Evolutionary conservation across 2,888 invertebrate genomes (phyloP).

Genomic region (Drosophila ustulata): DNA sequence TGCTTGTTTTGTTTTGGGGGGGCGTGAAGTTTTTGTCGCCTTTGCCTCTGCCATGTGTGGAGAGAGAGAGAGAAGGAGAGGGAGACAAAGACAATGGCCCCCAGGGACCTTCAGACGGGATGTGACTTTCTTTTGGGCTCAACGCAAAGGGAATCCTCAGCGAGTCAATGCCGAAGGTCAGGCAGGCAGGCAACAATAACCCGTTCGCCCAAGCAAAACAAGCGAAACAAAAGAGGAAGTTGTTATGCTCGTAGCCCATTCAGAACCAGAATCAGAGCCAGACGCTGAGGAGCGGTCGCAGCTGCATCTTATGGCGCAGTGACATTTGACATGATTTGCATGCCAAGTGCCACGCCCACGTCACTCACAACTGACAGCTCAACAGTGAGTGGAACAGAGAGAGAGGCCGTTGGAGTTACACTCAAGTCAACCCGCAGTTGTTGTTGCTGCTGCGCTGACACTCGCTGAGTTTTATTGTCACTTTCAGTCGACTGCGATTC

Average conservation of each 20-base stretch:
- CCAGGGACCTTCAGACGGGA: constrained; percentile 13
- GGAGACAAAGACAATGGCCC: constrained; percentile 29
- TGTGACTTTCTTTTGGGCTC: constrained; percentile 27
- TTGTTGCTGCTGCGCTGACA: constrained; percentile 41
- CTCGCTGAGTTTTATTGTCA: constrained; percentile 77
- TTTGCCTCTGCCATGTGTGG: constrained; percentile 8
- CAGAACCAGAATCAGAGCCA: constrained; percentile 27
- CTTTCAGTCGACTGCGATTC: constrained; percentile 58
- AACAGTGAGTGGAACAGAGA: neutral
- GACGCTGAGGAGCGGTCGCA: constrained; percentile 44
- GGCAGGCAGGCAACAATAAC: constrained; percentile 1
- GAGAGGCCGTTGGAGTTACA: constrained; percentile 6
- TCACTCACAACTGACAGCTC: constrained; percentile 56
- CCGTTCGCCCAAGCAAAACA: too few species aligned
- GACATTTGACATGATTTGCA: constrained; percentile 81
- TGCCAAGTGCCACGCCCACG: constrained; percentile 78
- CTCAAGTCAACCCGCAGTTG: constrained; percentile 23
- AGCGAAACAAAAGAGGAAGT: constrained; percentile 51
- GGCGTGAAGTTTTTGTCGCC: constrained; percentile 52
- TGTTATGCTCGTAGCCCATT: constrained; percentile 27
- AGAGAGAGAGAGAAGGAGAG: neutral
- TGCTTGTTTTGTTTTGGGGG: constrained; percentile 31
- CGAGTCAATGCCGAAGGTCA: constrained; percentile 62
- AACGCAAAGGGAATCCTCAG: constrained; percentile 36
- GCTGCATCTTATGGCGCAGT: constrained; percentile 59